Evolutionary conservation across 2,888 invertebrate genomes (phyloP).

Genomic region (Rosalia funebris): DNA sequence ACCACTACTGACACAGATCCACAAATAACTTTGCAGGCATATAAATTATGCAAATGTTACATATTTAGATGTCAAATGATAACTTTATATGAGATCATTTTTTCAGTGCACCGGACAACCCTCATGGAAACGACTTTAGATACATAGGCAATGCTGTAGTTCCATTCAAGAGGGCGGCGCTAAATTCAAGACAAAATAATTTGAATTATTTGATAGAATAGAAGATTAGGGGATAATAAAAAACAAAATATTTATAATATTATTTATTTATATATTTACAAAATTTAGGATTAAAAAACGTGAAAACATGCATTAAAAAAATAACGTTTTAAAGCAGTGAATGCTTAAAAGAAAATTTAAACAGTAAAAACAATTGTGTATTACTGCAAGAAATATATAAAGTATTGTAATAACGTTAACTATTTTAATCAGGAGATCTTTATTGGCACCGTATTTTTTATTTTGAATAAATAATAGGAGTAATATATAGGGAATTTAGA

Average conservation of each 20-base stretch:
- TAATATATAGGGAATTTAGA: slow-evolving; percentile 43
- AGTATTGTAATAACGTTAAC: slow-evolving; percentile 8
- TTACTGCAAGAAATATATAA: slow-evolving; percentile 5
- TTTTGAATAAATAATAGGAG: too few species aligned
- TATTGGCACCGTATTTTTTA: slow-evolving; percentile 54
- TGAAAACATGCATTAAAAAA: slow-evolving; percentile 16
- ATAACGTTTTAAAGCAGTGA: slow-evolving; percentile 14
- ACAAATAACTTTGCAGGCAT: too few species aligned
- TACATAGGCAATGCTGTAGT: too few species aligned
- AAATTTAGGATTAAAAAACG: slow-evolving; percentile 17
- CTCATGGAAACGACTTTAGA: too few species aligned
- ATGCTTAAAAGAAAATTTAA: slow-evolving; percentile 17
- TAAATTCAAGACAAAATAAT: too few species aligned
- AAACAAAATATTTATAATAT: slow-evolving; percentile 7
- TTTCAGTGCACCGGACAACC: too few species aligned
- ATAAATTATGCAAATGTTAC: too few species aligned
- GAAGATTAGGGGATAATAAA: neutral
- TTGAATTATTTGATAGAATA: too few species aligned
- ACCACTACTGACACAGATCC: too few species aligned
- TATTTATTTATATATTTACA: slow-evolving; percentile 32
- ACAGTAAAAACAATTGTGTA: slow-evolving; percentile 10
- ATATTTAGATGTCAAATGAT: too few species aligned
- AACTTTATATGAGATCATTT: too few species aligned
- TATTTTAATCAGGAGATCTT: slow-evolving; percentile 54
- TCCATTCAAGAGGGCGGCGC: too few species aligned